Evolutionary conservation across 2,888 invertebrate genomes (phyloP).

Genomic region (Timema cristinae): DNA sequence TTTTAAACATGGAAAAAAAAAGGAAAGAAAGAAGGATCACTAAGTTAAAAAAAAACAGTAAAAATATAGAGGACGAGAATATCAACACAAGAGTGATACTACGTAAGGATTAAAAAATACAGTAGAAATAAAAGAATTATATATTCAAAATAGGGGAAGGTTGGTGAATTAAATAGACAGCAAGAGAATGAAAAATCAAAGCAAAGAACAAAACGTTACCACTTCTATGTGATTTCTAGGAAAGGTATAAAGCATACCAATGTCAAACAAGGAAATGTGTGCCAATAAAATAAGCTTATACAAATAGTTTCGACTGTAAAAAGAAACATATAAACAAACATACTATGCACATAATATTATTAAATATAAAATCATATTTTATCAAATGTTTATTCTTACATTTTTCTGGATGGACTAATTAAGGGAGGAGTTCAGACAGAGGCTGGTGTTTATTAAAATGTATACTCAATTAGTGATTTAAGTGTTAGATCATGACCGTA

Average conservation of each 20-base stretch:
- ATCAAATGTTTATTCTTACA: too few species aligned
- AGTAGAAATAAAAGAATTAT: not conserved
- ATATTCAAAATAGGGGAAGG: not conserved
- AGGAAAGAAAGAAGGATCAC: not conserved
- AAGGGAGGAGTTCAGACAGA: too few species aligned
- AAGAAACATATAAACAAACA: too few species aligned
- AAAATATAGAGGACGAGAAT: not conserved
- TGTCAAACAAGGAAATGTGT: not conserved
- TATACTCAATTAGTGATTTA: too few species aligned
- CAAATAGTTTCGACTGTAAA: too few species aligned
- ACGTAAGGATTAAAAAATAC: conserved; percentile 6
- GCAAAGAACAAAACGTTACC: not conserved
- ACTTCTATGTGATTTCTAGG: not conserved
- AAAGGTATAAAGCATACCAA: not conserved
- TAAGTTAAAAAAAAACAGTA: not conserved
- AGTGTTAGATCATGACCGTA: too few species aligned
- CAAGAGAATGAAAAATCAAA: not conserved
- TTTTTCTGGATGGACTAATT: too few species aligned
- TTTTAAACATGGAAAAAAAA: not conserved
- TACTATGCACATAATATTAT: too few species aligned
- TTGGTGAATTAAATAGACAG: conserved; percentile 12
- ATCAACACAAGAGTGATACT: conserved; percentile 6
- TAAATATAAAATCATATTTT: too few species aligned
- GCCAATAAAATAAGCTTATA: not conserved
- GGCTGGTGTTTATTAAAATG: too few species aligned